These are phyloP conservation scores for Bubo scandiacus DNA, from an alignment of 2,113 vertebrate species.

Conservation along the genomic window DNA sequence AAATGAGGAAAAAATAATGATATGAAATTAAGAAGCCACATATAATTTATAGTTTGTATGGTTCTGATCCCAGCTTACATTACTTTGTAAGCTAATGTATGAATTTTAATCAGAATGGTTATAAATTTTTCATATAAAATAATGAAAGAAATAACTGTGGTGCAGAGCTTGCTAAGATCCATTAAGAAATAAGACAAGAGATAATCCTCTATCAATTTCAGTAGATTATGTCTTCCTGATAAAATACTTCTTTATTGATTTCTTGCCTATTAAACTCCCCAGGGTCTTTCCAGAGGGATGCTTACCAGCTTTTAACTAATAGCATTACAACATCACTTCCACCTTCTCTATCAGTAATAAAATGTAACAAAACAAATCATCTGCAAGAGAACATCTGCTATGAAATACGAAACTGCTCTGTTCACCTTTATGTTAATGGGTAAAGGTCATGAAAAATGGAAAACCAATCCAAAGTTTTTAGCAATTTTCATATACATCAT, in stretches of 20 bases:
- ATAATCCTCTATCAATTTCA: constrained; percentile 9
- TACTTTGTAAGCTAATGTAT: not conserved
- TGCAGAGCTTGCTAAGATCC: not conserved
- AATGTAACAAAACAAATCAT: not conserved
- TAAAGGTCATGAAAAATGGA: not conserved
- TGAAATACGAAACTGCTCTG: not conserved
- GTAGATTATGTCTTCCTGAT: constrained; percentile 9
- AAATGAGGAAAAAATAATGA: not conserved
- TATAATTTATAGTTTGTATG: not conserved
- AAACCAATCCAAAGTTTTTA: not conserved
- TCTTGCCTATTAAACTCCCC: not conserved
- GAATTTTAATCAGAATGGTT: not conserved
- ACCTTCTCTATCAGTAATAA: not conserved
- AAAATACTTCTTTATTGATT: constrained; percentile 20
- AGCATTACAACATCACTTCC: not conserved
- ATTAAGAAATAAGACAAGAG: not conserved
- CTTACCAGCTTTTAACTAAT: constrained; percentile 22
- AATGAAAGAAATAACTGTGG: not conserved
- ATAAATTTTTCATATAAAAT: not conserved
- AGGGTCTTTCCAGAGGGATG: not conserved
- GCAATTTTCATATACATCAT: not conserved
- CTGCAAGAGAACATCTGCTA: not conserved
- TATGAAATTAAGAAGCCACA: not conserved
- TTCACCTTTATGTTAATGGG: not conserved
- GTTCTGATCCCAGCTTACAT: not conserved